phyloP scores from a whole-genome alignment of 2,888 invertebrate species.

The Campaea margaritaria region DNA sequence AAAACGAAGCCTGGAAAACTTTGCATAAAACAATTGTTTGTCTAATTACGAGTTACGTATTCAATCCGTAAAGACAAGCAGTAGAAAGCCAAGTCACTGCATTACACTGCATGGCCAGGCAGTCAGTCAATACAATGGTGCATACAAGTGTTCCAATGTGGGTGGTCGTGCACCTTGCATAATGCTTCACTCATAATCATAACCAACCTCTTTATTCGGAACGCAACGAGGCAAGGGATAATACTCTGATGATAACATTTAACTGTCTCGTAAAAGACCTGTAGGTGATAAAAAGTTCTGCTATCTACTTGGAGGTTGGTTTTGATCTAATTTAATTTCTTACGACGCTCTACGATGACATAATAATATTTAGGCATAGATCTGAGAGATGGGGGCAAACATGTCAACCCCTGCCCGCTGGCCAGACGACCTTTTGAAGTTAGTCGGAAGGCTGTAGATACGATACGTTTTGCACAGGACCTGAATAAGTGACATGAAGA shows the following conservation, averaged over 20 bases:
- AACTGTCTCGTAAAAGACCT: conserved; percentile 26
- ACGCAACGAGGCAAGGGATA: conserved; percentile 50
- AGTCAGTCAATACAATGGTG: conserved; percentile 57
- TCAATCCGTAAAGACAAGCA: too few species aligned
- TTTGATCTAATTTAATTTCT: neutral
- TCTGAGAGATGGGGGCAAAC: too few species aligned
- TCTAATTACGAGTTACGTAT: too few species aligned
- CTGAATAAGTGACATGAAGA: too few species aligned
- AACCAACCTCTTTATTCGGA: conserved; percentile 48
- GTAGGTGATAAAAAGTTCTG: conserved; percentile 8
- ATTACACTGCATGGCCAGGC: conserved; percentile 23
- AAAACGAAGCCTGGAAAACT: too few species aligned
- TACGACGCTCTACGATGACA: too few species aligned
- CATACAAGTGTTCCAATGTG: conserved; percentile 54
- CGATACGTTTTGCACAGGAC: too few species aligned
- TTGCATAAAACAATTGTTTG: too few species aligned
- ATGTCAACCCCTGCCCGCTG: too few species aligned
- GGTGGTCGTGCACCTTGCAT: conserved; percentile 73
- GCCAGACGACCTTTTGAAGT: too few species aligned
- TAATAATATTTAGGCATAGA: too few species aligned
- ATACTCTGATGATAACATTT: conserved; percentile 39
- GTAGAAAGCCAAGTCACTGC: conserved; percentile 37
- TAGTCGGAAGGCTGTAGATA: too few species aligned
- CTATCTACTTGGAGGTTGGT: neutral
- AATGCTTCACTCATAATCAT: conserved; percentile 58